These are phyloP conservation scores for Chelonus formosanus DNA, from an alignment of 2,888 invertebrate genomes.

Conservation along the genomic window DNA sequence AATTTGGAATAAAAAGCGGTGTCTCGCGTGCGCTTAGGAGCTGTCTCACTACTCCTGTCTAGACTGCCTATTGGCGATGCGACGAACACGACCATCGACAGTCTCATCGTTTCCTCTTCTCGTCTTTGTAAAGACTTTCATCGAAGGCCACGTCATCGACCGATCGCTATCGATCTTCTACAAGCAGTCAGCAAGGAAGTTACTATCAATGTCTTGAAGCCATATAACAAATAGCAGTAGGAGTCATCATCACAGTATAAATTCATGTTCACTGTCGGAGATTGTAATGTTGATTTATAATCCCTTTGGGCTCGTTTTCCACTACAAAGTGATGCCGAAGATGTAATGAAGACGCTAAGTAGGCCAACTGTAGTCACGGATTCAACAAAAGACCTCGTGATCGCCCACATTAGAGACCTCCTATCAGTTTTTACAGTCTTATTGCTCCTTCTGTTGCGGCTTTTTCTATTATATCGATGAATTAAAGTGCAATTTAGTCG, in stretches of 20 bases:
- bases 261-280: background rate
- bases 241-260: no score
- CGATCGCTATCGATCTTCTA: slow-evolving; percentile 9
- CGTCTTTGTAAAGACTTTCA: slow-evolving; percentile 37
- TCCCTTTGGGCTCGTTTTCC: slow-evolving; percentile 1
- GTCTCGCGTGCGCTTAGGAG: slow-evolving; percentile 18
- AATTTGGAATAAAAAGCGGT: slow-evolving; percentile 21
- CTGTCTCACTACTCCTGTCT: slow-evolving; percentile 30
- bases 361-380: slow-evolving; percentile 19
- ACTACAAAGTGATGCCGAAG: slow-evolving; percentile 14
- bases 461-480: background rate
- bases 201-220: no score
- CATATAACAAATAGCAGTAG: no score
- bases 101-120: slow-evolving; percentile 36
- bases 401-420: slow-evolving; percentile 14
- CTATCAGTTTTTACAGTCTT: background rate
- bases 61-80: slow-evolving; percentile 40
- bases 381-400: background rate
- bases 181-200: no score
- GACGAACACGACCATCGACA: slow-evolving; percentile 25
- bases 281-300: slow-evolving; percentile 18
- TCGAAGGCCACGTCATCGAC: slow-evolving; percentile 19
- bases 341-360: slow-evolving; percentile 4
- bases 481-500: slow-evolving; percentile 9
- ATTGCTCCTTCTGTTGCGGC: background rate